phyloP scores from a whole-genome alignment of 2,888 invertebrate species.

The Coelinius sp. region DNA sequence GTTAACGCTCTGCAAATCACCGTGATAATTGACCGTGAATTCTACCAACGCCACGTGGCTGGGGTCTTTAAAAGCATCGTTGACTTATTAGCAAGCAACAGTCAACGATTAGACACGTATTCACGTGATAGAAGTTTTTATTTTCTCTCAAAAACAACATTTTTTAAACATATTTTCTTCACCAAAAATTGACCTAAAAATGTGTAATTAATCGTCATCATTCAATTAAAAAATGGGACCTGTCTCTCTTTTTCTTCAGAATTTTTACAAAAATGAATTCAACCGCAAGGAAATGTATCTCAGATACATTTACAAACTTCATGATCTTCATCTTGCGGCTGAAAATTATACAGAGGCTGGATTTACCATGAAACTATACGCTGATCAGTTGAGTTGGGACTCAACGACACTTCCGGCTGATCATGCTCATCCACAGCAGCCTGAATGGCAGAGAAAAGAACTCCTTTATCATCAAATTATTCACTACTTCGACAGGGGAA shows the following conservation, averaged over 20 bases:
- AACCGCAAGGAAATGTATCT: conserved; percentile 96
- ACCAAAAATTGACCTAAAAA: not conserved
- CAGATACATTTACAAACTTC: conserved; percentile 94
- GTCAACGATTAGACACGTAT: not conserved
- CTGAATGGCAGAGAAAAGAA: conserved; percentile 93
- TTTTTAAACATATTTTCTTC: not conserved
- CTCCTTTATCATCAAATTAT: conserved; percentile 90
- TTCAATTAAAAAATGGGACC: conserved; percentile 47
- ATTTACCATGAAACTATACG: conserved; percentile 93
- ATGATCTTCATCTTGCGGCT: conserved; percentile 90
- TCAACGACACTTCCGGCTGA: conserved; percentile 78
- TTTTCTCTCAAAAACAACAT: not conserved
- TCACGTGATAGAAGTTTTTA: not conserved
- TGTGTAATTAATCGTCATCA: not conserved
- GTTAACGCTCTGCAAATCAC: conserved; percentile 32
- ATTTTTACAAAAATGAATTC: conserved; percentile 96
- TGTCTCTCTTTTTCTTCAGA: conserved; percentile 72
- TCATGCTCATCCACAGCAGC: conserved; percentile 80
- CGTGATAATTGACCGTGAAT: conserved; percentile 45
- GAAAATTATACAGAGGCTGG: conserved; percentile 97
- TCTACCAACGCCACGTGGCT: conserved; percentile 34
- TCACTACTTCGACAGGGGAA: conserved; percentile 93
- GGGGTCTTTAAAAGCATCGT: not conserved
- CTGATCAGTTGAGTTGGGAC: conserved; percentile 90
- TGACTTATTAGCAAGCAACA: not conserved